Evolutionary conservation across 2,113 vertebrate species (phyloP), one percentile per base, ranked within the genome.

Genomic region (Chamaetylas fuelleborni): DNA sequence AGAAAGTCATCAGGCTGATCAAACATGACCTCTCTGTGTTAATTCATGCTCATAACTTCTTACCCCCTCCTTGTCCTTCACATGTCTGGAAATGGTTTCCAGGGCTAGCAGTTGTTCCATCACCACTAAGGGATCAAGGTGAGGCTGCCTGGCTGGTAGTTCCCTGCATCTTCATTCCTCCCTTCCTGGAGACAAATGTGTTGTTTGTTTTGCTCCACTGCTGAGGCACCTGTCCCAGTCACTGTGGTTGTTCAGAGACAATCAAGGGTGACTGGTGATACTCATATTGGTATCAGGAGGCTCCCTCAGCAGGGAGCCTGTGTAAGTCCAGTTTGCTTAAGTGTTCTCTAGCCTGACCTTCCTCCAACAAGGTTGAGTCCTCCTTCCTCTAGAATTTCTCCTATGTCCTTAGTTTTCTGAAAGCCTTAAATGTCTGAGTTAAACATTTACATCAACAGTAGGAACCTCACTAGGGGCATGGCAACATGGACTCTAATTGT

Each of bases 241-340:
- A 0, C 31, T 38, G 12, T 9, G 28, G 34, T 1, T 40, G 16
- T 40, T 64, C 34, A 72, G 36, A 57, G 33, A 40, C 12, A 60
- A 19, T 3, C 16, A 31, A 25, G 22, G 71, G 17, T 12, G 14
- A 14, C 14, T 50, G 48, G 48, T 50, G 48, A 50, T 26, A 50
- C 25, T 69, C 0, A 0, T 14, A 22, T 1, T 17, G 12, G 29
- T 6, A 33, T 11, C 26, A 65, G 29, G 13, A 4, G 1, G 25
- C 33, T 88, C 29, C 57, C 29, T 65, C 50, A 51, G 40, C 22
- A 50, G 40, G 40, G 40, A 42, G 15, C 11, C 23, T 40, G 10
- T 3, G 1, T 28, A 48, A 13, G 20, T 31, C 31, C 26, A 14
- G 11, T 38, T 38, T 61, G 26, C 20, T 61, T 26, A 51, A 78